Evolutionary conservation across 1,140 invertebrate genomes (phyloP), one percentile per base, ranked within the genome.

Genomic region (Temnothorax longispinosus): DNA sequence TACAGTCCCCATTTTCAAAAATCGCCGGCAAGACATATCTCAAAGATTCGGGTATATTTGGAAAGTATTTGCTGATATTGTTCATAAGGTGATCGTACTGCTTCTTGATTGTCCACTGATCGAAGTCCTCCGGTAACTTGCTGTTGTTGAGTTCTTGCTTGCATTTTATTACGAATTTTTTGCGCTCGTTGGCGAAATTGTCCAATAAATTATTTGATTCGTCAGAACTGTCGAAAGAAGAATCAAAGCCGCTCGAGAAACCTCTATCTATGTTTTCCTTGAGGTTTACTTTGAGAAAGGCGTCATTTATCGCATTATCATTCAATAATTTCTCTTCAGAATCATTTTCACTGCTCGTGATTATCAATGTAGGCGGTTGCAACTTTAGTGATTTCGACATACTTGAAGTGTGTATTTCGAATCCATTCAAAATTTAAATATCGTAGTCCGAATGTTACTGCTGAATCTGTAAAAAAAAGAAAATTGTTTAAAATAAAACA

Each of bases 1-100:
- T 91, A 18, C 44, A 85, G 6, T 78, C 60, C 35, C 58, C 60
- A 8, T 62, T 44, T n/a, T 84, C 38, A 8, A 84, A 84, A 0
- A 6, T 38, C n/a, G 54, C 69, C 3, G 80, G 69, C 18, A 84
- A 35, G 1, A 84, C 5, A 2, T 18, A 75, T 38, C 41, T 84
- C 2, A 62, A 56, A 18, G 80, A 75, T 50, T 60, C 18, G 13
- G 69, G 69, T 84, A 84, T 75, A 8, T 84, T 84, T 0, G 80
- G 54, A 1, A 81, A 81, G 13, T 84, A 84, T 60, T 50, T 62
- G 11, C 13, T 8, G 7, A 21, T 11, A 35, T 75, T 74, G 13
- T 4, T 74, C 18, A 75, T 41, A 2, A 84, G 5, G 7, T 75
- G 41, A 18, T 62, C 32, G 13, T 38, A 74, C 21, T 75, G 80